These are phyloP conservation scores for Styela plicata DNA, from an alignment of 23 tunicate genomes.

Conservation along the genomic window DNA sequence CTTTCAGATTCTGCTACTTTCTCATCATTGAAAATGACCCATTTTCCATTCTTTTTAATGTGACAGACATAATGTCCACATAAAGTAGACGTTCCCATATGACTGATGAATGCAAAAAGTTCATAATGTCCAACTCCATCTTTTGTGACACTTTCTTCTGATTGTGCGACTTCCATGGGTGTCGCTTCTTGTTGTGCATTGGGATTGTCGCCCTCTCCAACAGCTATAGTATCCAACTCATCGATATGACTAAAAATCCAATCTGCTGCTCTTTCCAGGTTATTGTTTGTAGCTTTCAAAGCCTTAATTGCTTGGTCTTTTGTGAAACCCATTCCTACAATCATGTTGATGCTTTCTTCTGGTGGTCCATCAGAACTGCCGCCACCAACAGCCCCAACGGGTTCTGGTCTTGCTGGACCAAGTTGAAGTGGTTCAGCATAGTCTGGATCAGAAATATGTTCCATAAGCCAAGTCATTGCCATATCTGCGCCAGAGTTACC, in stretches of 20 bases:
- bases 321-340: conserved; percentile 91
- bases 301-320: conserved; percentile 81
- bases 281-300: conserved; percentile 71
- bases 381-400: conserved; percentile 27
- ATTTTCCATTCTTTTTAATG: conserved; percentile 77
- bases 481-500: conserved; percentile 61
- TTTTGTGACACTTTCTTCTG: background rate
- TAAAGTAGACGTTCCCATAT: conserved; percentile 93
- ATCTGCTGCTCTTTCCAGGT: conserved; percentile 91
- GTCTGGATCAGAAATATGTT: conserved; percentile 41
- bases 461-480: conserved; percentile 96
- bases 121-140: conserved; percentile 58
- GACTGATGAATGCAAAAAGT: conserved; percentile 88
- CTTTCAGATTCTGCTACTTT: conserved; percentile 91
- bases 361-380: conserved; percentile 10
- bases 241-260: conserved; percentile 96
- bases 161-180: background rate
- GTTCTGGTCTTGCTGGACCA: background rate
- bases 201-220: conserved; percentile 45
- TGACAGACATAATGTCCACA: conserved; percentile 99
- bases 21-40: conserved; percentile 97
- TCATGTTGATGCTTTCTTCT: conserved; percentile 51
- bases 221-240: conserved; percentile 44
- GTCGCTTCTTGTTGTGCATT: background rate
- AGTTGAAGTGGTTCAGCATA: conserved; percentile 29